Evolutionary conservation across 2,113 vertebrate species (phyloP), one percentile per base, ranked within the genome.

Genomic region (Motacilla alba): DNA sequence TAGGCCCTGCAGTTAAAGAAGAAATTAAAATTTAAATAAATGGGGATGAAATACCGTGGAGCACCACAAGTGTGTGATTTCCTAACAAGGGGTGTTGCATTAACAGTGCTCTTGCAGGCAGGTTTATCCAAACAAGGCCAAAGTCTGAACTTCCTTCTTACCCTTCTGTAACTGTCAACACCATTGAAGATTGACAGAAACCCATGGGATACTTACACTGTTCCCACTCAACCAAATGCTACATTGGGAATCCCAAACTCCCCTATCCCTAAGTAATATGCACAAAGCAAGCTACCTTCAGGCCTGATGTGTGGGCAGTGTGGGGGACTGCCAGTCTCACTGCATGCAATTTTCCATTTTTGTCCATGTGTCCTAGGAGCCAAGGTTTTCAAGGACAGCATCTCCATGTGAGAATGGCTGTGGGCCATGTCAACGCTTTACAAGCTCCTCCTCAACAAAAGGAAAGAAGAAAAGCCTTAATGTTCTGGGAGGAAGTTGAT

Each of bases 331-430:
- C 26, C 50, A 46, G 46, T 53, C 33, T 41, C 3, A 2, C 7
- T 9, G 1, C 0, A 0, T 20, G 23, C 41, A 46, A 20, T 31
- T 22, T n/a, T 90, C 35, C 30, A 12, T 73, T 70, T 88, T 39
- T 62, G 37, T 28, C 59, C 37, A 62, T 39, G 37, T 39, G 59
- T 39, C 68, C 63, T 55, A 31, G 35, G 27, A 94, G 73, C 80
- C 47, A 59, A 78, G 33, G 30, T 80, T 92, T 95, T 90, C 79
- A 88, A 91, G 90, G 79, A 72, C 44, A 83, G 39, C 52, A 46
- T 70, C 39, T 90, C 84, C 62, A 31, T 26, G 18, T 49, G 33
- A 78, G 50, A 83, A 82, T 27, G 70, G 33, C 67, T 83, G 7
- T 52, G 46, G 46, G 50, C 88, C 27, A 15, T 2, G 1, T 33